Percentiles rank a stretch among this genome's conserved stretches.
These are phyloP conservation scores for Meteorus cinctellus DNA, from an alignment of 2,888 invertebrate species.

Conservation along the genomic window DNA sequence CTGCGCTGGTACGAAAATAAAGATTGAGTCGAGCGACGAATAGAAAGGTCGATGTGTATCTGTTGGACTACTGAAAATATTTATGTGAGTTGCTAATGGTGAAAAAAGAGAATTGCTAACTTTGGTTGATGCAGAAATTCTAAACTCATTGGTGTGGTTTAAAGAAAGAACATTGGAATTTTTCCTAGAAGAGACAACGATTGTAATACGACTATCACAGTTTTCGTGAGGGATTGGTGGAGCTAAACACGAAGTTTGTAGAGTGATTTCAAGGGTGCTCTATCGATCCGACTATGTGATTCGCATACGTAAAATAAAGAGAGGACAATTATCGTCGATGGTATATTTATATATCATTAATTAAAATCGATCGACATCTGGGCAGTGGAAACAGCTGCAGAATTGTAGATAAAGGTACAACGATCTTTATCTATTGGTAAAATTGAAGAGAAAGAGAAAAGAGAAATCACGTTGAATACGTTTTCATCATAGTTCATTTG, in stretches of 20 bases:
- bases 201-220: too few relatives aligned
- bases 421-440: not conserved
- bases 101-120: not conserved
- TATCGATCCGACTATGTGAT: conserved; percentile 24
- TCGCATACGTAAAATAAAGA: not conserved
- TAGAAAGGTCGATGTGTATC: not conserved
- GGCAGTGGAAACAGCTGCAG: not conserved
- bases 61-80: not conserved
- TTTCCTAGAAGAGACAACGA: too few relatives aligned
- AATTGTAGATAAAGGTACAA: not conserved
- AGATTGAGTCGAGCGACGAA: not conserved
- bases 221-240: too few relatives aligned
- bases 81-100: not conserved
- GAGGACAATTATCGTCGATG: not conserved
- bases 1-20: not conserved
- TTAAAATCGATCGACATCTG: not conserved
- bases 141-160: too few relatives aligned
- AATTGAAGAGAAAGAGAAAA: not conserved
- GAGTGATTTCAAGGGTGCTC: conserved; percentile 2
- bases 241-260: not conserved
- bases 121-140: too few relatives aligned
- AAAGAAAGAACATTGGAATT: too few relatives aligned
- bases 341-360: not conserved
- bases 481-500: not conserved
- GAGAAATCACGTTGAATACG: not conserved